phyloP scores from a whole-genome alignment of 2,797 vertebrate genomes.

The Hypotaenidia philippensis region DNA sequence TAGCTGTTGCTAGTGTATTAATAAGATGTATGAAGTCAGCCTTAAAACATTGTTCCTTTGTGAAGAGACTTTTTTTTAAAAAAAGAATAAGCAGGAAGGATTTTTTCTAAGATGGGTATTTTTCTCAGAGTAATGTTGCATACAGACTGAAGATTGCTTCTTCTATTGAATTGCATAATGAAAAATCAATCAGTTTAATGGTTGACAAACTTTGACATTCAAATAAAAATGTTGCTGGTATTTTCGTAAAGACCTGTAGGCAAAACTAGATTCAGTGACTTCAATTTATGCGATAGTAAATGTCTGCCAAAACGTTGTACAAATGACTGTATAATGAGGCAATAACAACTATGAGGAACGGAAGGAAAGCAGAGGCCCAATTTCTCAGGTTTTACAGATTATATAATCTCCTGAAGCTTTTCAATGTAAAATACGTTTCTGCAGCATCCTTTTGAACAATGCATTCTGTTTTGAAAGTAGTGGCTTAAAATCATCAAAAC shows the following conservation, averaged over 20 bases:
- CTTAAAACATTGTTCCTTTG: constrained; percentile 43
- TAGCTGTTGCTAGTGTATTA: constrained; percentile 38
- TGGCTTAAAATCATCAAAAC: constrained; percentile 21
- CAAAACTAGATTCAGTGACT: constrained; percentile 76
- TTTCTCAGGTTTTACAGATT: constrained; percentile 54
- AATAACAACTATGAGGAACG: constrained; percentile 65
- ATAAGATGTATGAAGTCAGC: constrained; percentile 49
- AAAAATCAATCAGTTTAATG: constrained; percentile 88
- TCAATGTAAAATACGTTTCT: constrained; percentile 4
- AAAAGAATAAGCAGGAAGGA: constrained; percentile 51
- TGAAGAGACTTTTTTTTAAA: constrained; percentile 31
- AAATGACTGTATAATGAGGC: constrained; percentile 79
- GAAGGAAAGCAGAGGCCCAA: constrained; percentile 50
- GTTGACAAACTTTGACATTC: constrained; percentile 88
- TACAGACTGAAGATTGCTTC: constrained; percentile 77
- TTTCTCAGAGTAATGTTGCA: constrained; percentile 77
- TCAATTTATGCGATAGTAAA: constrained; percentile 80
- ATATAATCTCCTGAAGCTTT: constrained; percentile 49
- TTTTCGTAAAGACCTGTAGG: constrained; percentile 82
- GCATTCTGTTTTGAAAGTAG: constrained; percentile 34
- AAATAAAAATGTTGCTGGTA: constrained; percentile 83
- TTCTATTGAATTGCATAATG: constrained; percentile 82
- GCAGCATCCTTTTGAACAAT: constrained; percentile 23
- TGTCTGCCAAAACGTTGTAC: constrained; percentile 78
- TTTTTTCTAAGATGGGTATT: constrained; percentile 56